Evolutionary conservation across 2,113 vertebrate species (phyloP).

Genomic region (Fulmarus glacialis): DNA sequence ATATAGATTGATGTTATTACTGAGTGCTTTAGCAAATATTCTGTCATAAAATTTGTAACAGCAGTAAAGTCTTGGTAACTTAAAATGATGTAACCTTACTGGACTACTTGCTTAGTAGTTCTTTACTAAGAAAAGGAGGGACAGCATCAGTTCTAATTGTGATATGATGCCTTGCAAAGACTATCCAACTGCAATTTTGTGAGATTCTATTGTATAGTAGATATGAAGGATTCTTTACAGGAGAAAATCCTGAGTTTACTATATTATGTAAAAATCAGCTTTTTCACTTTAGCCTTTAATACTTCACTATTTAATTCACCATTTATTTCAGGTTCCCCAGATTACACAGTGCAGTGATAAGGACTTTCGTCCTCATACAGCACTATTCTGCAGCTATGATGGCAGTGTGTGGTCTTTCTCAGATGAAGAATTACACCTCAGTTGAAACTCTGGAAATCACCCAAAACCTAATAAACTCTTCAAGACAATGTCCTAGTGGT

Average conservation of each 20-base stretch:
- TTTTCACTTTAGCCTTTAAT: not conserved
- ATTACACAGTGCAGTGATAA: slow-evolving; percentile 93
- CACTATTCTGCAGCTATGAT: slow-evolving; percentile 95
- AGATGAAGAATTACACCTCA: slow-evolving; percentile 94
- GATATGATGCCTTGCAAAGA: not conserved
- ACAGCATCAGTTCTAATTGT: not conserved
- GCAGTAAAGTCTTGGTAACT: not conserved
- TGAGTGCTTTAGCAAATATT: not conserved
- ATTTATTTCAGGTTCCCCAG: slow-evolving; percentile 87
- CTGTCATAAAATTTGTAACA: not conserved
- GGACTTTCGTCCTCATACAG: slow-evolving; percentile 92
- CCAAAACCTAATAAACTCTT: slow-evolving; percentile 87
- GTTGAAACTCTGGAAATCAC: slow-evolving; percentile 96
- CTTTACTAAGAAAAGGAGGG: not conserved
- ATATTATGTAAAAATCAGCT: not conserved
- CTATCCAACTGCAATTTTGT: not conserved
- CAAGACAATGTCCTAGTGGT: slow-evolving; percentile 85
- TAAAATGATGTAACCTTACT: not conserved
- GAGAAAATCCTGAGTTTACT: not conserved
- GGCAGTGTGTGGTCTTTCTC: slow-evolving; percentile 85
- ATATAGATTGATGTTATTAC: not conserved
- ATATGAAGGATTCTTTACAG: not conserved
- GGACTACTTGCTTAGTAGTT: not conserved
- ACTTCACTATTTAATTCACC: not conserved
- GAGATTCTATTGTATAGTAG: not conserved